A percentile compares a stretch with the other conserved stretches of the same genome.
Conservation (phyloP, 2,888 invertebrate genomes). For the Pyrgus malvae region DNA sequence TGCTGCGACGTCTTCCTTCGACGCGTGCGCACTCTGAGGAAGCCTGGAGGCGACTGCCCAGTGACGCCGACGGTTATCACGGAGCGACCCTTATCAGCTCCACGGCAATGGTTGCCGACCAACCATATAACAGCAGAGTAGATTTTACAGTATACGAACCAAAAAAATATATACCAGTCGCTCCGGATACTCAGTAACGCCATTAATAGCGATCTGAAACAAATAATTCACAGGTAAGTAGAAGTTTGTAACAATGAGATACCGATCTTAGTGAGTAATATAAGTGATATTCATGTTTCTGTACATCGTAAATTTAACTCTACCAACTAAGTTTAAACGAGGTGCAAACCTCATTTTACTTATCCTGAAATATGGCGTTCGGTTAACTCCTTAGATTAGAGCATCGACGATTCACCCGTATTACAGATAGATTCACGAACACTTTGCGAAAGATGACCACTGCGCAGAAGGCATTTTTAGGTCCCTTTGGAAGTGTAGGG, state of each 20-base stretch:
- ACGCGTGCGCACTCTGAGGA: constrained; percentile 76
- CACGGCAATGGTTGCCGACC: constrained; percentile 73
- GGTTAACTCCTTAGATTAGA: too few species aligned
- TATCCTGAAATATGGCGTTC: not conserved
- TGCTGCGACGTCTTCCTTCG: constrained; percentile 62
- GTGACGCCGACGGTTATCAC: constrained; percentile 71
- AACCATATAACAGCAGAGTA: constrained; percentile 71
- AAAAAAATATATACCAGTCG: constrained; percentile 69
- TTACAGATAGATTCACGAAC: too few species aligned
- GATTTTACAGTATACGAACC: constrained; percentile 72
- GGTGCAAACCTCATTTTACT: not conserved
- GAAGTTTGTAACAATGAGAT: not conserved
- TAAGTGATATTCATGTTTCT: not conserved
- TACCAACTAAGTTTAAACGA: not conserved
- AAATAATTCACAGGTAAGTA: constrained; percentile 35
- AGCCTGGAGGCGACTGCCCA: constrained; percentile 68
- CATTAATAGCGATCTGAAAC: constrained; percentile 76
- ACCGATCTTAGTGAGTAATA: not conserved
- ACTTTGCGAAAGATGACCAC: too few species aligned
- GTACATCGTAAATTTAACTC: not conserved
- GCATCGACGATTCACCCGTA: too few species aligned
- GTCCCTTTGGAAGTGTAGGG: too few species aligned
- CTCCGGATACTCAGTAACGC: constrained; percentile 68
- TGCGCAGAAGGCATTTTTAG: too few species aligned
- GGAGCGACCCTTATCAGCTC: constrained; percentile 72